Percentiles rank a stretch among this genome's conserved stretches.
These are phyloP conservation scores for Sthenelais limicola DNA, from an alignment of 2,888 invertebrate genomes.

Conservation along the genomic window DNA sequence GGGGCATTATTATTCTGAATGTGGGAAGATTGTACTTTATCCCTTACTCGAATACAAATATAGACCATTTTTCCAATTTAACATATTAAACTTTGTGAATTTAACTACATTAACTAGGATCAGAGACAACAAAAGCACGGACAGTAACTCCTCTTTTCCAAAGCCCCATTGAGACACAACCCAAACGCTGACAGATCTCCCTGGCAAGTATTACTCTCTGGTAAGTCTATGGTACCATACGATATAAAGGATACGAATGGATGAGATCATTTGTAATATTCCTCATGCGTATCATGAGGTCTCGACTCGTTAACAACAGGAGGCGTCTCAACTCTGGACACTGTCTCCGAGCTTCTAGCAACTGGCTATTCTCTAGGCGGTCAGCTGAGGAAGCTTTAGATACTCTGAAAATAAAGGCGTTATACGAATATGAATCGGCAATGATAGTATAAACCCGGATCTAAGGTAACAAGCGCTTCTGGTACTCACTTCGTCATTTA, in stretches of 20 bases:
- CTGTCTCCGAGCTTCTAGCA: conserved; percentile 51
- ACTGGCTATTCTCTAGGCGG: conserved; percentile 37
- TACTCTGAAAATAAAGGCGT: conserved; percentile 51
- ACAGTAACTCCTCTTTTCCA: no score
- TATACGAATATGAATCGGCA: neutral
- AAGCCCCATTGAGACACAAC: no score
- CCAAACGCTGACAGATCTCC: no score
- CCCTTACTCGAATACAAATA: no score
- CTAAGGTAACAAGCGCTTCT: neutral
- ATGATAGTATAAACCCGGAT: neutral
- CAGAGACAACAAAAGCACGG: no score
- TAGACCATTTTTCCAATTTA: no score
- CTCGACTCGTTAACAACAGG: conserved; percentile 55
- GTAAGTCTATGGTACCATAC: conserved; percentile 2
- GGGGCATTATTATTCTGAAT: no score
- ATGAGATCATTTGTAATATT: conserved; percentile 54
- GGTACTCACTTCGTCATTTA: no score
- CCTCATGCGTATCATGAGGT: conserved; percentile 54
- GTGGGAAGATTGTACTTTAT: no score
- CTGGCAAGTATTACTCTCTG: no score
- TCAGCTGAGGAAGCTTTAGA: conserved; percentile 54
- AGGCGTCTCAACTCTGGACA: conserved; percentile 59
- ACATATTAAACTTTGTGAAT: no score
- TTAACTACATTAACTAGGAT: no score
- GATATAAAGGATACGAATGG: conserved; percentile 55